Percentiles rank a stretch among this genome's conserved stretches.
phyloP scores from a whole-genome alignment of 2,113 vertebrate species.

The Gallinago paraguaiae region DNA sequence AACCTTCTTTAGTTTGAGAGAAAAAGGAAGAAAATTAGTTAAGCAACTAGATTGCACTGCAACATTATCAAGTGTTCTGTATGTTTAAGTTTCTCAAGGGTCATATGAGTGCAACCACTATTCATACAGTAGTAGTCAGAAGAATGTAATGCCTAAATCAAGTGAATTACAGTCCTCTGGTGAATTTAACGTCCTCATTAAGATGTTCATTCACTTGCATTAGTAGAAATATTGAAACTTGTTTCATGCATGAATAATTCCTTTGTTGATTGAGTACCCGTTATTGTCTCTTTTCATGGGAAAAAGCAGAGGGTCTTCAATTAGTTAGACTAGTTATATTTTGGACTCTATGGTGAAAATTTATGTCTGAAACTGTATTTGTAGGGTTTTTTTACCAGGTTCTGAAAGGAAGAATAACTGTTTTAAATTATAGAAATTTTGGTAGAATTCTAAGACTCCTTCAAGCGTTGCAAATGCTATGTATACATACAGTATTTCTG shows the following conservation, averaged over 20 bases:
- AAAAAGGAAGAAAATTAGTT: background rate
- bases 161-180: background rate
- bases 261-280: background rate
- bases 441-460: background rate
- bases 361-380: background rate
- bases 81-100: background rate
- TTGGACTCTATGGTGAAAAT: background rate
- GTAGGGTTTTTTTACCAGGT: background rate
- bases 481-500: background rate
- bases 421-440: background rate
- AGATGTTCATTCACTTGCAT: background rate
- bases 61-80: background rate
- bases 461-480: background rate
- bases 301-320: background rate
- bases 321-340: background rate
- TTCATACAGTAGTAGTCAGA: background rate
- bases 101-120: background rate
- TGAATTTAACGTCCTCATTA: slow-evolving; percentile 37
- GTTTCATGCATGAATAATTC: slow-evolving; percentile 1
- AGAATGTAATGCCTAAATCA: background rate
- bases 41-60: background rate
- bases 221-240: slow-evolving; percentile 29
- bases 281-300: background rate
- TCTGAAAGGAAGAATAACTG: background rate
- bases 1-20: background rate